Base-by-base conservation (phyloP, 2,888 invertebrate genomes). In the Acronicta leporina region DNA sequence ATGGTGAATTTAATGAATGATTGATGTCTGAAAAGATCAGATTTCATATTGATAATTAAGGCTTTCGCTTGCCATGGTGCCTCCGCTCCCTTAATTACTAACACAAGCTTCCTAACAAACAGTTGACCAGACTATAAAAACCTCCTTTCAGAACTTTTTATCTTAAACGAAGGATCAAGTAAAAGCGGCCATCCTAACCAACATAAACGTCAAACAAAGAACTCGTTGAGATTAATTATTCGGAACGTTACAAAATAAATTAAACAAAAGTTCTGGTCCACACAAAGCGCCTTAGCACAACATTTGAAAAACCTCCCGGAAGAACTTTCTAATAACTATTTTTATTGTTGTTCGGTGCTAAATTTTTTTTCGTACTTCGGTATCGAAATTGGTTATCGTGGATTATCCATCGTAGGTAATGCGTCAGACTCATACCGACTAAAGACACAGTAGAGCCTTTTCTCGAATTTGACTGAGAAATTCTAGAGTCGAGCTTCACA, bases 181-280 rank as follows among this genome's bases (percentile, higher is more conserved):
- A 35, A 60, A 13, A 60, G 38, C 57, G 58, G 69, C 9, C 53
- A 2, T 6, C 47, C 16, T 2, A 51, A 63, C 58, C 51, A 46
- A 73, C 57, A 69, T 63, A 63, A 62, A 66, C 63, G 61, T 62
- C 63, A 74, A 75, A 63, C 57, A 66, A 65, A 69, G 62, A 64
- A 69, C 53, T 72, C 56, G 59, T 66, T 74, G 56, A 58, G 58
- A 73, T 73, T 64, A 72, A 73, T 73, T 66, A 71, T 65, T 51
- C n/a, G 7, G 5, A 25, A 30, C 35, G 27, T 27, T 2, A 20
- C 1, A 7, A 43, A 38, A 45, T 1, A 40, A 9, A 15, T 13
- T 9, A n/a, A n/a, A 9, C 59, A 68, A 54, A 68, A 68, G 60
- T 20, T 15, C 16, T 16, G 16, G 20, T 20, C 13, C 8, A 48